Percentiles rank a stretch among this genome's conserved stretches.
Evolutionary conservation across 2,113 vertebrate genomes (phyloP).

Genomic region (Lophura nycthemera): DNA sequence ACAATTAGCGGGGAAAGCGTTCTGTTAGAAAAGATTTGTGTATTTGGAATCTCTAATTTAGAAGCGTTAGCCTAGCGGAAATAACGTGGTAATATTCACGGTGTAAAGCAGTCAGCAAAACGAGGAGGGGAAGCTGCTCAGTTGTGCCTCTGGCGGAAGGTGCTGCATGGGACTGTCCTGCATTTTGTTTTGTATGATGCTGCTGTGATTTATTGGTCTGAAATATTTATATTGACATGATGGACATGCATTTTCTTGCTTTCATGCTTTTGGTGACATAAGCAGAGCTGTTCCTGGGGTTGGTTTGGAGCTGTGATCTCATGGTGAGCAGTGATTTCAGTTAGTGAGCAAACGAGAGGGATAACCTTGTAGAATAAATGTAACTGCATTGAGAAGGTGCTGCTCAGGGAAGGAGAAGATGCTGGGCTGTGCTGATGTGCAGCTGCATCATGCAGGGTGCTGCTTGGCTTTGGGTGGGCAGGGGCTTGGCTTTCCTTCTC

Average conservation of each 20-base stretch:
- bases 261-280: background rate
- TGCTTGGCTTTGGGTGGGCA: background rate
- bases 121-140: background rate
- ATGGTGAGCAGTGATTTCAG: background rate
- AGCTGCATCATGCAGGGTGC: accelerated
- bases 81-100: background rate
- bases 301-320: background rate
- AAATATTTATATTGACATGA: background rate
- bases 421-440: accelerated
- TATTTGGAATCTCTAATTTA: background rate
- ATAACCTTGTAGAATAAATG: accelerated
- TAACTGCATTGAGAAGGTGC: background rate
- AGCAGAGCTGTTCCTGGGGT: accelerated
- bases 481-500: background rate
- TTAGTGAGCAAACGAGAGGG: background rate
- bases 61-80: background rate
- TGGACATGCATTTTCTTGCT: background rate
- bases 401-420: accelerated
- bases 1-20: background rate
- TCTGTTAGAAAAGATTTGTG: constrained; percentile 9
- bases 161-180: background rate
- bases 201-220: constrained; percentile 10
- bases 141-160: background rate
- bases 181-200: background rate
- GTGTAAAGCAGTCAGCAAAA: background rate